Evolutionary conservation across 2,888 invertebrate species (phyloP), one percentile per base, ranked within the genome.

Genomic region (Horisme vitalbata): DNA sequence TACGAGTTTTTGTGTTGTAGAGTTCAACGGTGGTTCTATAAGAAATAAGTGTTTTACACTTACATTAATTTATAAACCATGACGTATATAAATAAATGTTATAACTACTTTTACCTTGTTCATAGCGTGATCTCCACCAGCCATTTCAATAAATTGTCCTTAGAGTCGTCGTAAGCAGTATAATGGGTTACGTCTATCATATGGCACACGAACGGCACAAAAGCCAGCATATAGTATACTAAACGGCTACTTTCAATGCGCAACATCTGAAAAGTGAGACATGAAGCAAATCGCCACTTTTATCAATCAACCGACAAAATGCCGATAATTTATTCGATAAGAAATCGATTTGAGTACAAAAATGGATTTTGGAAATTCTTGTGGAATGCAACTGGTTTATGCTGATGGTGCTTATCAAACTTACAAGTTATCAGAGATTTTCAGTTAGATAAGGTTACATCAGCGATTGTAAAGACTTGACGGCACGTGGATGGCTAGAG

Each of bases 41-140:
- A n/a, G n/a, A n/a, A n/a, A n/a, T n/a, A n/a, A n/a, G n/a, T n/a
- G n/a, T n/a, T n/a, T n/a, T n/a, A n/a, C n/a, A n/a, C n/a, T n/a
- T n/a, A n/a, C n/a, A n/a, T n/a, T n/a, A n/a, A n/a, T n/a, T n/a
- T n/a, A n/a, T n/a, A n/a, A n/a, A n/a, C n/a, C n/a, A n/a, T n/a
- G n/a, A n/a, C n/a, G n/a, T n/a, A n/a, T n/a, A n/a, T n/a, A n/a
- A n/a, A n/a, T n/a, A n/a, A n/a, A n/a, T n/a, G n/a, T n/a, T n/a
- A n/a, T n/a, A 18, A 18, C 18, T 5, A 36, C n/a, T n/a, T 8
- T 13, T 66, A 68, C 83, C 82, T 78, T 73, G 54, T 69, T 80
- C 69, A 80, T 66, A 76, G 75, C 5, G 71, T 79, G 52, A 71
- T 82, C 68, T 75, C 71, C 66, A 71, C 71, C 57, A 72, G 69